phyloP scores from a whole-genome alignment of 2,113 vertebrate species.

The Clupea harengus region DNA sequence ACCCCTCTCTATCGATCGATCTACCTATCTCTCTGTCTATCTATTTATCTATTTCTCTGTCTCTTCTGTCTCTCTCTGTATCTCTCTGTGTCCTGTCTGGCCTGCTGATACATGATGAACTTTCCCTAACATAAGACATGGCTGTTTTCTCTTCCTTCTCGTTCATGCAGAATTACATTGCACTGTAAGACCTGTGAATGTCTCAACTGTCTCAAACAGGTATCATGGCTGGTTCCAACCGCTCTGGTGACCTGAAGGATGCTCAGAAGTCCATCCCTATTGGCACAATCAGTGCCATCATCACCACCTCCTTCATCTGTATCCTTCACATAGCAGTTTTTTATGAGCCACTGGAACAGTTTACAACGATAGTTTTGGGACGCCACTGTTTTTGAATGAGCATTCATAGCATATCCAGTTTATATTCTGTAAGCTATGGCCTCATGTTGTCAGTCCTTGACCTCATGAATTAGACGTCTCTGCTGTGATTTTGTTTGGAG shows the following conservation, averaged over 20 bases:
- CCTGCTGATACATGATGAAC: neutral
- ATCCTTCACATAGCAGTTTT: constrained; percentile 69
- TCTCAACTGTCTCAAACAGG: constrained; percentile 59
- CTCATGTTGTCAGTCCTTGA: constrained; percentile 61
- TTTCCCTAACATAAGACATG: neutral
- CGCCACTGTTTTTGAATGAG: neutral
- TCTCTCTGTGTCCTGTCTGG: neutral
- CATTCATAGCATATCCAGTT: neutral
- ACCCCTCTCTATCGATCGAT: neutral
- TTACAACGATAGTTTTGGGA: neutral
- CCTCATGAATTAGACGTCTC: constrained; percentile 79
- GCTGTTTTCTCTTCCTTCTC: neutral
- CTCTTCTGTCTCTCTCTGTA: neutral
- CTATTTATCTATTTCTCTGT: neutral
- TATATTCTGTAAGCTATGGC: neutral
- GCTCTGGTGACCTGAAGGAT: constrained; percentile 83
- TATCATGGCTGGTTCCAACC: constrained; percentile 89
- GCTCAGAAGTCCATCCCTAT: constrained; percentile 89
- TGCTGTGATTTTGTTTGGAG: constrained; percentile 86
- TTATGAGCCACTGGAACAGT: neutral
- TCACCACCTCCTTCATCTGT: constrained; percentile 85
- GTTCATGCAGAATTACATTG: neutral
- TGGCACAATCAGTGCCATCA: constrained; percentile 84
- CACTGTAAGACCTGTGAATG: too few relatives aligned
- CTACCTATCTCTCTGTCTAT: neutral